Base-by-base conservation (phyloP, 2,888 invertebrate species). In the Aquatica leii region DNA sequence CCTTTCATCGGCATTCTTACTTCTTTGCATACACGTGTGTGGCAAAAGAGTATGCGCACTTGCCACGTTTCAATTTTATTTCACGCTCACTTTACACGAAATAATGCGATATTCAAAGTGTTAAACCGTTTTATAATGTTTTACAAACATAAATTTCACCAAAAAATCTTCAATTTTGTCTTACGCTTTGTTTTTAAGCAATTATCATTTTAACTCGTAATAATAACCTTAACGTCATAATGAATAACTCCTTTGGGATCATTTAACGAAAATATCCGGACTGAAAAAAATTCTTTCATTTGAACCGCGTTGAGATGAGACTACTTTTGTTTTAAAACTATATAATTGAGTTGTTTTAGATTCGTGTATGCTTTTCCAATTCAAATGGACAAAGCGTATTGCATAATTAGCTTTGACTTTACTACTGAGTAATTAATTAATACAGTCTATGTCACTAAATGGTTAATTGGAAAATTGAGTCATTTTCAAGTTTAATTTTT, bases 381-480 rank as follows among this genome's bases (percentile, higher is more conserved):
- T 34, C 17, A 15, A 17, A 51, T 51, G 15, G 34, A 5, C 34
- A 17, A 34, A 12, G 12, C 34, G 34, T 35, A 51, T 24, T 51
- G 51, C 6, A 34, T 51, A 51, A 51, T 51, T 51, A 51, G 34
- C 51, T 51, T 51, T 51, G 17, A 31, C 24, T 24, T 24, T 24
- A 49, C 49, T 31, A 35, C 34, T 18, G 1, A 18, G 35, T 8
- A 35, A 15, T 34, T 51, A 51, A 51, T 51, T 31, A 34, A 9
- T 12, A 4, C 14, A n/a, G n/a, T 24, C 11, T 20, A 24, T 12
- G 34, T 17, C 34, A 34, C 18, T 51, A 35, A 24, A 51, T 15
- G 35, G 51, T n/a, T 51, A 51, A 51, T 15, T 51, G 35, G 51
- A 17, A 51, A 51, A 51, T 49, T 20, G 49, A 24, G 49, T 49